Evolutionary conservation across 2,113 vertebrate genomes (phyloP), one percentile per base, ranked within the genome.

Genomic region (Nothocercus julius): DNA sequence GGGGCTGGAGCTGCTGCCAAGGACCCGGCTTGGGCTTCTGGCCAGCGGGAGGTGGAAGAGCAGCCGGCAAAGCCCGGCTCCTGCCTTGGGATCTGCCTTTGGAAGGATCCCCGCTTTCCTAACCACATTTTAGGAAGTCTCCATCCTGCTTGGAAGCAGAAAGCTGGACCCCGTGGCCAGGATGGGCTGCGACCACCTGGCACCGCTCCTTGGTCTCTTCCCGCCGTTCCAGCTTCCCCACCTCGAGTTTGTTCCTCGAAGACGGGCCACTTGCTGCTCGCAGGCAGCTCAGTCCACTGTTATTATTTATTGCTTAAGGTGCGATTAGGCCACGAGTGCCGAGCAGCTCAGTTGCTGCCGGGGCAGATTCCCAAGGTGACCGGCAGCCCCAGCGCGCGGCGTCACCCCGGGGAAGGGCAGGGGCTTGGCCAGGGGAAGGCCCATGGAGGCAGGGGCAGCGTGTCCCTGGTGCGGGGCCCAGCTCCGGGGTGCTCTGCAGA

Each of bases 191-290:
- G n/a, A 32, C 28, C 16, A 69, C 72, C 62, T 32, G 5, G 5
- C 2, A 20, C 44, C 1, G 2, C 8, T 77, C 4, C 19, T 12
- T 15, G 32, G 19, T 44, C 4, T 58, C 77, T 54, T 3, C 11
- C n/a, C 20, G 28, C 40, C 18, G 6, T 76, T 58, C 14, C 25
- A 87, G 83, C 32, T 78, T 36, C 17, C 16, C 22, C 4, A 6
- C 13, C 15, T 72, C 66, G 72, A 30, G 17, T 82, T 82, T 79
- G 73, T 90, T 77, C 47, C 42, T 66, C 1, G 3, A 24, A 12
- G 53, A 16, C 0, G 0, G 25, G 56, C 40, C 53, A 45, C 61
- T 2, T 18, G 2, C 9, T 17, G 66, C 74, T 85, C 3, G 2
- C 0, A 2, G 76, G n/a, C 2, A 0, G 16, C 59, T 87, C 27